Conservation (phyloP, 2,113 vertebrate genomes). For the Pungitius pungitius region DNA sequence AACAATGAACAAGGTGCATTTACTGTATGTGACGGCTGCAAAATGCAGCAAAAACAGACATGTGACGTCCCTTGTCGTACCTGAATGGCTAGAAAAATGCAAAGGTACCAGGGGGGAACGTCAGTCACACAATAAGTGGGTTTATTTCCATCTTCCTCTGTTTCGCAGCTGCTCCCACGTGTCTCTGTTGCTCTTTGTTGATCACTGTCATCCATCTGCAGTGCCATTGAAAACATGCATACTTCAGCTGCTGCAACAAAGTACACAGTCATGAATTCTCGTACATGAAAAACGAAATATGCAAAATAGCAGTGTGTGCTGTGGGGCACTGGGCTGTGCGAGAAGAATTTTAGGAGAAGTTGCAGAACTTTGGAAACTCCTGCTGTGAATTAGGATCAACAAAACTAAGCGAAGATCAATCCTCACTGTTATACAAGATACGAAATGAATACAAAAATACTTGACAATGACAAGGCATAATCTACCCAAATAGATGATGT, state of each 20-base stretch:
- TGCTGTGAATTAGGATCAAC: not conserved
- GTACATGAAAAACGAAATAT: too few relatives aligned
- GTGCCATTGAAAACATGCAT: not conserved
- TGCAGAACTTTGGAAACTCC: not conserved
- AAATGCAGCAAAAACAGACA: not conserved
- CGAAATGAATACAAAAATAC: not conserved
- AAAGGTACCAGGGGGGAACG: slow-evolving; percentile 91
- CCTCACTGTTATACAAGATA: not conserved
- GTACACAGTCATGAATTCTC: too few relatives aligned
- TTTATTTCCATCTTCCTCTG: slow-evolving; percentile 50
- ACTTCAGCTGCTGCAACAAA: too few relatives aligned
- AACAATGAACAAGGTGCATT: not conserved
- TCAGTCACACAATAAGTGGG: slow-evolving; percentile 86
- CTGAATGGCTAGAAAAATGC: slow-evolving; percentile 91
- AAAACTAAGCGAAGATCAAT: not conserved
- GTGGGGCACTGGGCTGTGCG: not conserved
- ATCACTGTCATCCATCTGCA: slow-evolving; percentile 67
- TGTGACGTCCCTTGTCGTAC: slow-evolving; percentile 40
- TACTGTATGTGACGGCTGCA: not conserved
- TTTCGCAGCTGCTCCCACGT: not conserved
- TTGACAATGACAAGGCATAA: not conserved
- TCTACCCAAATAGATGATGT: not conserved
- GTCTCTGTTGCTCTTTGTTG: slow-evolving; percentile 19
- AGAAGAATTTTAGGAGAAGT: not conserved
- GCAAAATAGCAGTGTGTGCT: too few relatives aligned